Percentiles rank a stretch among this genome's conserved stretches.
Evolutionary conservation across 1,140 invertebrate genomes (phyloP).

Genomic region (Ostrea edulis): DNA sequence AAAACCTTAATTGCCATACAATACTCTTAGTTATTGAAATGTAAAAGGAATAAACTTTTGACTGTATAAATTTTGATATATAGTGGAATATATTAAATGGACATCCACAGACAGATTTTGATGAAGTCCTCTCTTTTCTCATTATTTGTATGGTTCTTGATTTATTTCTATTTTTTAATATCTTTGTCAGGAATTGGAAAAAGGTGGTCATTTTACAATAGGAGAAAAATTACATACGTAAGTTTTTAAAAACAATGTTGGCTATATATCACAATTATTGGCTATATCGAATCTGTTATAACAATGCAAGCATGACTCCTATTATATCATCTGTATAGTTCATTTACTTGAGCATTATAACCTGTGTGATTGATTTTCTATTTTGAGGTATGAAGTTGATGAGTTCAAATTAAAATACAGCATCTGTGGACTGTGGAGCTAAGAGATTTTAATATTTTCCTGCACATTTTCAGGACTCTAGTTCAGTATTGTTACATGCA

Average conservation of each 20-base stretch:
- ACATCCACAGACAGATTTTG: too few relatives aligned
- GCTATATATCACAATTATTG: too few relatives aligned
- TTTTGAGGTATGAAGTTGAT: too few relatives aligned
- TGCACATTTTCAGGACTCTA: too few relatives aligned
- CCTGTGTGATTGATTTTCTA: not conserved
- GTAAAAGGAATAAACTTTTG: not conserved
- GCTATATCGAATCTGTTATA: too few relatives aligned
- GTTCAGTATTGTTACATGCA: too few relatives aligned
- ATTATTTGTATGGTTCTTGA: not conserved
- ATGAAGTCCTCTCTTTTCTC: too few relatives aligned
- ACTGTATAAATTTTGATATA: not conserved
- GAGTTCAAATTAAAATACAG: not conserved
- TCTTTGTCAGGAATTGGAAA: not conserved
- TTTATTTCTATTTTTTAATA: not conserved
- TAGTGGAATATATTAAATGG: not conserved
- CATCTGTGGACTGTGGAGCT: not conserved
- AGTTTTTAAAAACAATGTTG: not conserved
- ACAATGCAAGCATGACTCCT: too few relatives aligned
- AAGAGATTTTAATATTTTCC: too few relatives aligned
- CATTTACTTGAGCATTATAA: too few relatives aligned
- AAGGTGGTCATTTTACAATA: not conserved
- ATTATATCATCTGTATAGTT: too few relatives aligned
- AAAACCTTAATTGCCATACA: not conserved
- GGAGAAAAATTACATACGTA: slow-evolving; percentile 9
- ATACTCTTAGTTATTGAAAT: not conserved